Evolutionary conservation across 2,113 vertebrate genomes (phyloP), one percentile per base, ranked within the genome.

Genomic region (Lagenorhynchus albirostris): DNA sequence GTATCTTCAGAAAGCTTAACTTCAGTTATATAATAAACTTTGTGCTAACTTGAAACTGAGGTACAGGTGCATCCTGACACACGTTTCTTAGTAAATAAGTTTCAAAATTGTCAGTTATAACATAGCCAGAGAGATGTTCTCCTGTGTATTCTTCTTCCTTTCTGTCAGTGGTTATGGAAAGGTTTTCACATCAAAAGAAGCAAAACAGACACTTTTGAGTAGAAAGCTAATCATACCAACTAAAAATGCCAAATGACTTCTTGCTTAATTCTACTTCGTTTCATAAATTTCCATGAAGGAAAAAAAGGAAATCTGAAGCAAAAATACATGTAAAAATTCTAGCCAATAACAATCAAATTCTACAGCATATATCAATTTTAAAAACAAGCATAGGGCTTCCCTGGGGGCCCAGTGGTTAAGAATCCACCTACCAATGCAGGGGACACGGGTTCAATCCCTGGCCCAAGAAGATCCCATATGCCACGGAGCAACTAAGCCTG

Each of bases 21-120:
- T 83, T 97, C 94, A 95, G 94, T 96, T 94, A 96, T 1, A 94
- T 29, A 92, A 83, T 50, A 70, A 97, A 94, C 70, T 84, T 70
- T 89, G 36, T 79, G 73, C 80, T 76, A 36, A 73, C 55, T 53
- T 91, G 11, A 97, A 96, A 93, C 81, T 94, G 89, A 63, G 58
- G 36, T 73, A 94, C 97, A 98, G 95, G 97, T 98, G 94, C 88
- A 96, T 97, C 97, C 96, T 96, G 96, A 95, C 95, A 94, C 84
- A 98, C 70, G 95, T 96, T 96, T 97, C 84, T 85, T 88, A 70
- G 87, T 91, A 97, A 96, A 38, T 85, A 96, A 84, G 23, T 81
- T 84, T 97, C 89, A 96, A 93, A 96, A 71, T 1, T 80, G 71
- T 92, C 93, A 95, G 96, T 96, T 94, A 89, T 2, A 85, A 23